Evolutionary conservation across 92 coral and sea anemone genomes (phyloP).

Genomic region (Porites evermanni): DNA sequence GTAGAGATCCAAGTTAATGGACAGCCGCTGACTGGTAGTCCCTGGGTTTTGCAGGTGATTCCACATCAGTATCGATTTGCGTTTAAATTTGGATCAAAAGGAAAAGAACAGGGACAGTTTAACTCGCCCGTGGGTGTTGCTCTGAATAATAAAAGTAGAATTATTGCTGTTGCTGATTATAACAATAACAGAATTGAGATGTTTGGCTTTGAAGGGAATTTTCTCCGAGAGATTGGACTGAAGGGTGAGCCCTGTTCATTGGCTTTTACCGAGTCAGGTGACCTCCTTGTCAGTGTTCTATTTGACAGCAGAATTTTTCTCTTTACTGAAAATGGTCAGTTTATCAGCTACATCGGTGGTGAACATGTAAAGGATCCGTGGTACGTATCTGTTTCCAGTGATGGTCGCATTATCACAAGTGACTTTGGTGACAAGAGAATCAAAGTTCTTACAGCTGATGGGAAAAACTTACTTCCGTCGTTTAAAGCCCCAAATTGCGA

Average conservation of each 20-base stretch:
- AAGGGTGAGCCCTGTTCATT: neutral
- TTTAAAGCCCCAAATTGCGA: constrained; percentile 15
- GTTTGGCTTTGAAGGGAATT: constrained; percentile 5
- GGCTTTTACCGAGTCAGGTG: neutral
- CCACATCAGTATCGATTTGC: neutral
- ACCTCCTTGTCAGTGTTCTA: neutral
- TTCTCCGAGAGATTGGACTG: neutral
- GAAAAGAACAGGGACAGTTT: constrained; percentile 9
- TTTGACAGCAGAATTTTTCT: no score
- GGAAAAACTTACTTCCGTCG: constrained; percentile 19
- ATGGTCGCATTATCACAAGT: constrained; percentile 6
- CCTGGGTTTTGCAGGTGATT: constrained; percentile 42
- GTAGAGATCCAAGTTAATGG: constrained; percentile 43
- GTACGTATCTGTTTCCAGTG: neutral
- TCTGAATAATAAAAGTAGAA: neutral
- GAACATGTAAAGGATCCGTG: neutral
- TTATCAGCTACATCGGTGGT: constrained; percentile 42
- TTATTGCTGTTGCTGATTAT: constrained; percentile 10
- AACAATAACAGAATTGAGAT: neutral
- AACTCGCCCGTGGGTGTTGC: neutral
- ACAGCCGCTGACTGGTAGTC: constrained; percentile 53
- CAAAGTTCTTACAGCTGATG: constrained; percentile 22
- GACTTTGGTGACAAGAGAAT: neutral
- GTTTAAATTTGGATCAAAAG: neutral
- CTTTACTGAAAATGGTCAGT: constrained; percentile 21